These are phyloP conservation scores for Amphimallon solstitiale DNA, from an alignment of 2,888 invertebrate genomes.

Conservation along the genomic window DNA sequence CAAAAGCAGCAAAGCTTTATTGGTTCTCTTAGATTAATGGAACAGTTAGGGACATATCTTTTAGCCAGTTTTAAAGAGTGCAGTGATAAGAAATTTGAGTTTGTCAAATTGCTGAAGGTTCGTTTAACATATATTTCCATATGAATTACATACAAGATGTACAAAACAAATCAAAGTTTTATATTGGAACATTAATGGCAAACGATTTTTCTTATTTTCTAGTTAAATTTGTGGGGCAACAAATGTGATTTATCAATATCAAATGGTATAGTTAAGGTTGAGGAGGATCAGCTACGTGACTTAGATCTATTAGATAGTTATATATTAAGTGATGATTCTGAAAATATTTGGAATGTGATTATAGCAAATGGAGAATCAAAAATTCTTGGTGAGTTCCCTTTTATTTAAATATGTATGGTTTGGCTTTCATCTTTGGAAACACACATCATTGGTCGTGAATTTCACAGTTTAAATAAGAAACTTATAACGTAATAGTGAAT, in stretches of 20 bases:
- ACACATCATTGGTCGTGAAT: too few species aligned
- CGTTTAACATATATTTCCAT: not conserved
- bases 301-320: conserved; percentile 67
- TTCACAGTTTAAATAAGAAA: too few species aligned
- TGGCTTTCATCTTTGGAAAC: too few species aligned
- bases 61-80: conserved; percentile 54
- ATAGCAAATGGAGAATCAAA: conserved; percentile 44
- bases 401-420: too few species aligned
- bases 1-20: conserved; percentile 76
- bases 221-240: conserved; percentile 93
- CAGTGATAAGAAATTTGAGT: conserved; percentile 64
- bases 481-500: too few species aligned
- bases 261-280: conserved; percentile 72
- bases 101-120: conserved; percentile 70
- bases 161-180: too few species aligned
- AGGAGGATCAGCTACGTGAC: conserved; percentile 68
- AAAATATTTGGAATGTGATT: conserved; percentile 65
- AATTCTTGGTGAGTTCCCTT: conserved; percentile 43
- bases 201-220: conserved; percentile 48
- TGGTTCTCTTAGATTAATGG: conserved; percentile 66
- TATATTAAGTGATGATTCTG: conserved; percentile 72
- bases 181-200: too few species aligned
- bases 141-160: too few species aligned
- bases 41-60: conserved; percentile 64
- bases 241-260: conserved; percentile 92